Base-by-base conservation (phyloP, 2,113 vertebrate species). In the Festucalex cinctus region DNA sequence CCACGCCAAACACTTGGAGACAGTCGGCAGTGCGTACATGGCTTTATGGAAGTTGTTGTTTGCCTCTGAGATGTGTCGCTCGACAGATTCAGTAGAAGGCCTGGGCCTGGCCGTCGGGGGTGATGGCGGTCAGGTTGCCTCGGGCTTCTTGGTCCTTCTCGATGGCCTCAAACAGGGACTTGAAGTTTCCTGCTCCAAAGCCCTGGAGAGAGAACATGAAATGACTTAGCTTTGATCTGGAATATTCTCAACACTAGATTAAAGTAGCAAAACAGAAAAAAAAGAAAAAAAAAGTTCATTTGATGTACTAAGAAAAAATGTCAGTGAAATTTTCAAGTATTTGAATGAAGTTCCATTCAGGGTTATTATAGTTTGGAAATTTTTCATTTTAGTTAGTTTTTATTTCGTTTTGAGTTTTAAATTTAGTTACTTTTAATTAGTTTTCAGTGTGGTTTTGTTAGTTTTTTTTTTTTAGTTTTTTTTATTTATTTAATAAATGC, bases 141-240 rank as follows among this genome's bases (percentile, higher is more conserved):
- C 93, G 82, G 79, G 92, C 92, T 0, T 93, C 91, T 76, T 94
- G 93, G 84, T 94, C 93, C 49, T 83, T 88, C 81, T 93, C 93
- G 59, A 94, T 94, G 67, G 92, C 93, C 88, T 94, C 93, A 82
- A 94, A 94, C 71, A 94, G 86, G 62, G 93, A 93, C 86, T 94
- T 93, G 81, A 94, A 93, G 85, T 94, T 94, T 69, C 93, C 93
- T 70, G 92, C 93, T 61, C 92, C 93, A 24, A 94, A 94, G 73
- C 93, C 93, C 93, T 94, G 84, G 32, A 83, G 80, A 74, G 35
- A 71, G 66, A 80, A 73, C 43, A 80, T 22, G 78, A 80, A 82
- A 80, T 71, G 80, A 69, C 57, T 58, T 66, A 17, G 76, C 20
- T 49, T 9, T 49, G 35, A 46, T 62, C 68, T 63, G 65, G 65